These are phyloP conservation scores for Drosophila putrida DNA, from an alignment of 2,888 invertebrate species.

Conservation along the genomic window DNA sequence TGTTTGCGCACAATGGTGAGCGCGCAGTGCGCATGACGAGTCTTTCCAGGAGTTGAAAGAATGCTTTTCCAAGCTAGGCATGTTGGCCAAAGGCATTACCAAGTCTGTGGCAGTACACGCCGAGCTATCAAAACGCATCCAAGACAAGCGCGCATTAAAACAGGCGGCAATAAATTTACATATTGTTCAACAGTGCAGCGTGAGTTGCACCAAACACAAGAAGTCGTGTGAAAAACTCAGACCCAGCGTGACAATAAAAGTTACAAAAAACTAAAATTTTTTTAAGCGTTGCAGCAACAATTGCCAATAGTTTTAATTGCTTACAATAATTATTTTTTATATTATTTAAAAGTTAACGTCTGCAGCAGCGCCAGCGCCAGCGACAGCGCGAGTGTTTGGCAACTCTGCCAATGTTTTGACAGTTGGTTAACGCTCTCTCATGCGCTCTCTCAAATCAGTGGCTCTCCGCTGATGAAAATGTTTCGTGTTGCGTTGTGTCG, in stretches of 20 bases:
- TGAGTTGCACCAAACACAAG: conserved; percentile 7
- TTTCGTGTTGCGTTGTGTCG: conserved; percentile 71
- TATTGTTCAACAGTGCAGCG: conserved; percentile 26
- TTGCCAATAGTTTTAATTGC: background rate
- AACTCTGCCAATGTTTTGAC: conserved; percentile 68
- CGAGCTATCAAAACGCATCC: conserved; percentile 71
- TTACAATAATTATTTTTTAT: conserved; percentile 13
- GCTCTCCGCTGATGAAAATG: conserved; percentile 67
- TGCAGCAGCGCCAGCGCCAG: conserved; percentile 5
- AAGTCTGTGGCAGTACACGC: conserved; percentile 64
- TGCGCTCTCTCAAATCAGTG: conserved; percentile 48
- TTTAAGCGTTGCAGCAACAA: background rate
- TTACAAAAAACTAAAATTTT: background rate
- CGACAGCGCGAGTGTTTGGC: conserved; percentile 38
- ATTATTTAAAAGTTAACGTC: conserved; percentile 51
- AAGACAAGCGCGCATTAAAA: conserved; percentile 42
- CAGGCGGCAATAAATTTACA: conserved; percentile 25
- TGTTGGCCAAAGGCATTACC: conserved; percentile 34
- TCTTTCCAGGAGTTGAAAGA: conserved; percentile 58
- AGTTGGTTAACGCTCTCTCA: conserved; percentile 56
- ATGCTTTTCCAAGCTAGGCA: conserved; percentile 54
- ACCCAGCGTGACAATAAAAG: conserved; percentile 2
- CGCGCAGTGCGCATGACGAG: conserved; percentile 59
- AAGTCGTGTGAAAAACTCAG: conserved; percentile 11
- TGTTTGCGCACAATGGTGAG: conserved; percentile 29